Evolutionary conservation across 30 jellyfish, hydroid and myxozoan species (phyloP).

Genomic region (Hydractinia symbiolongicarpus): DNA sequence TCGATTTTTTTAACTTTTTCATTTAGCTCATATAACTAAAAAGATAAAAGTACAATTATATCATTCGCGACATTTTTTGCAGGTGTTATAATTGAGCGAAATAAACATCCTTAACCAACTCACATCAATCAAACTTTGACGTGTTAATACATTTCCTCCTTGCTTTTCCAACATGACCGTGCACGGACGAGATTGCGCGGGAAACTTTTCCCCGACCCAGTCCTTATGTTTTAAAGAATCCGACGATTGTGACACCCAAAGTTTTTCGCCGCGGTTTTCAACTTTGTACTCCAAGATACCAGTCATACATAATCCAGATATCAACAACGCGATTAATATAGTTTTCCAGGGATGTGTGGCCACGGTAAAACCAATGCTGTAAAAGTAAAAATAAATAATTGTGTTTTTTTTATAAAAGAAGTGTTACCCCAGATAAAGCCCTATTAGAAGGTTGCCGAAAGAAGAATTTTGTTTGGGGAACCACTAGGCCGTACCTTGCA

Average conservation of each 20-base stretch:
- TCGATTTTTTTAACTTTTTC: constrained; percentile 21
- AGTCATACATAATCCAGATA: constrained; percentile 51
- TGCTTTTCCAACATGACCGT: constrained; percentile 43
- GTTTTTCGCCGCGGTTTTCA: constrained; percentile 74
- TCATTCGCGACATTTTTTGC: neutral
- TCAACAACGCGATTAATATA: constrained; percentile 33
- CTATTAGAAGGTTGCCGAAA: neutral
- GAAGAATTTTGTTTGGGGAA: neutral
- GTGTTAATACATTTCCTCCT: constrained; percentile 45
- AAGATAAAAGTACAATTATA: neutral
- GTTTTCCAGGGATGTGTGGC: constrained; percentile 48
- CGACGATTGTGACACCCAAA: constrained; percentile 71
- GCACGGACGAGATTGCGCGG: constrained; percentile 42
- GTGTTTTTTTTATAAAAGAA: neutral
- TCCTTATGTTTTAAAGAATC: constrained; percentile 49
- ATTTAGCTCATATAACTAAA: constrained; percentile 44
- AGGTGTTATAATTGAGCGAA: neutral
- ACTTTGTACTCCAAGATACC: constrained; percentile 50
- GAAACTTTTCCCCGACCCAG: constrained; percentile 35
- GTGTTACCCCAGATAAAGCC: no score
- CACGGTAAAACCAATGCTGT: constrained; percentile 48
- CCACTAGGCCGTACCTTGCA: neutral
- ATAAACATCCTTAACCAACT: neutral
- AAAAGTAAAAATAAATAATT: neutral
- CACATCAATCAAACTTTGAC: constrained; percentile 42